Evolutionary conservation across 2,888 invertebrate genomes (phyloP).

Genomic region (Branchellion lobata): DNA sequence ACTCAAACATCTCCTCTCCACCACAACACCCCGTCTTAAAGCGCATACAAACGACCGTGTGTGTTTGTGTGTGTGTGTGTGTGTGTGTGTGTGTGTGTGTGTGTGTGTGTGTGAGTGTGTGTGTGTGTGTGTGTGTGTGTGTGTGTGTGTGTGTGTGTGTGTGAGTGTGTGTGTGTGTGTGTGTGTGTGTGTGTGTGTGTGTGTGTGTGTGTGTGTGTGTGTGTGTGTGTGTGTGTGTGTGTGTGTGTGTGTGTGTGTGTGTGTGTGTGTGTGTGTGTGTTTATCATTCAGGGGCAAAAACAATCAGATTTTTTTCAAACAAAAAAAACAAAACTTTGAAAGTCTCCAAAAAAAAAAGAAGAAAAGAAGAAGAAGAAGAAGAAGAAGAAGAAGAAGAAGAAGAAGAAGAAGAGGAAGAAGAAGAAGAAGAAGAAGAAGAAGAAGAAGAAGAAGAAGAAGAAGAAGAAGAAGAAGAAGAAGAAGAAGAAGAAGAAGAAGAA

Average conservation of each 20-base stretch:
- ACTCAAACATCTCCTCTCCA: too few relatives aligned
- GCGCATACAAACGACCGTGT: not conserved
- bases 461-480: conserved; percentile 8
- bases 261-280: conserved; percentile 1
- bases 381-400: conserved; percentile 15
- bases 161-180: not conserved
- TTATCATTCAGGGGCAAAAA: too few relatives aligned
- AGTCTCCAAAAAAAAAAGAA: too few relatives aligned
- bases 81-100: conserved; percentile 4
- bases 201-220: conserved; percentile 12
- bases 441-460: conserved; percentile 6
- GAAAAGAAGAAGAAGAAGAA: too few relatives aligned
- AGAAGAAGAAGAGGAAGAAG: not conserved
- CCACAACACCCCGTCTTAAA: not conserved
- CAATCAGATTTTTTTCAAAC: too few relatives aligned
- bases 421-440: not conserved
- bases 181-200: conserved; percentile 14
- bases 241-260: conserved; percentile 17
- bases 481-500: not conserved
- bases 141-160: not conserved
- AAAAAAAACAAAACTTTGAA: too few relatives aligned
- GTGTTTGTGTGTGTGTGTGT: conserved; percentile 25
- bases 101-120: conserved; percentile 12
- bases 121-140: not conserved
- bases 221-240: conserved; percentile 2